These are phyloP conservation scores for Trachymyrmex septentrionalis DNA, from an alignment of 1,140 invertebrate genomes.

Conservation along the genomic window DNA sequence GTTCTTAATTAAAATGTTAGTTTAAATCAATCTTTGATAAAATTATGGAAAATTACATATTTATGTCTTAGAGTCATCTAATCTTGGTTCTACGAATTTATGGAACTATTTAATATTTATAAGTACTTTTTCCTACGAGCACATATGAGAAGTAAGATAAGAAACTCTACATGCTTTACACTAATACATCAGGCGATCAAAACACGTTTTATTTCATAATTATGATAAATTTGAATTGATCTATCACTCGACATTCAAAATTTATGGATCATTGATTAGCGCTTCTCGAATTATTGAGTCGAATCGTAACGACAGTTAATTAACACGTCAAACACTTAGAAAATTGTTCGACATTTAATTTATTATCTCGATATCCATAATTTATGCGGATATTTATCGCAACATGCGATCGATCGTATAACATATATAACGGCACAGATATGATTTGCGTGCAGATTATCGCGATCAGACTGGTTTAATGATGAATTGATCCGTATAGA, in stretches of 20 bases:
- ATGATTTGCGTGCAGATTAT: slow-evolving; percentile 53
- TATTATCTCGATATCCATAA: slow-evolving; percentile 56
- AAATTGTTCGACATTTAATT: slow-evolving; percentile 46
- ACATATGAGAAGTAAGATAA: background rate
- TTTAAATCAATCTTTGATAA: slow-evolving; percentile 16
- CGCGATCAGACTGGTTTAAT: slow-evolving; percentile 17
- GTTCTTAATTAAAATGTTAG: background rate
- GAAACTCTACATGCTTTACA: background rate
- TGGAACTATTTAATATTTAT: background rate
- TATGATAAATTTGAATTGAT: background rate
- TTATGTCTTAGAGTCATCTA: too few species aligned
- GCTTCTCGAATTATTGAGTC: background rate
- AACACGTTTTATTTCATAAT: background rate
- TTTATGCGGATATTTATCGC: slow-evolving; percentile 66
- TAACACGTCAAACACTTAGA: slow-evolving; percentile 17
- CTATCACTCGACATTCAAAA: background rate
- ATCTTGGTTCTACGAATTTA: too few species aligned
- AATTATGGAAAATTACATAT: background rate
- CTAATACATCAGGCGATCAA: background rate
- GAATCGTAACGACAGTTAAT: slow-evolving; percentile 62
- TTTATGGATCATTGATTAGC: slow-evolving; percentile 11
- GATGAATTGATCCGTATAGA: slow-evolving; percentile 53
- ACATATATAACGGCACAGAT: slow-evolving; percentile 23
- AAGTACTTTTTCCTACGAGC: background rate
- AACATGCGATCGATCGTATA: slow-evolving; percentile 46